A percentile compares a stretch with the other conserved stretches of the same genome.
Conservation (phyloP, 2,113 vertebrate species). For the Gobius niger region DNA sequence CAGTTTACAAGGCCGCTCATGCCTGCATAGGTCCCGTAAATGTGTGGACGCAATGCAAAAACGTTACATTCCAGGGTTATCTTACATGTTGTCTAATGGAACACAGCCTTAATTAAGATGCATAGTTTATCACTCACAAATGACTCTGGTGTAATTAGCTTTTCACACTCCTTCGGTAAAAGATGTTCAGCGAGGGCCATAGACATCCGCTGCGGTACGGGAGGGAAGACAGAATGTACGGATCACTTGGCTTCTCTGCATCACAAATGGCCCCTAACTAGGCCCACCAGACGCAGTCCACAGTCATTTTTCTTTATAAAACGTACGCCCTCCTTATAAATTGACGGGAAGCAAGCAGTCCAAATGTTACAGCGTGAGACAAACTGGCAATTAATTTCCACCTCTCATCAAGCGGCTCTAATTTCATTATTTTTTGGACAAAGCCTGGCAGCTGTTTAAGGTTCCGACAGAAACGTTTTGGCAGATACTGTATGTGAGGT, state of each 20-base stretch:
- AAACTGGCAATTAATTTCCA: constrained; percentile 21
- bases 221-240: constrained; percentile 10
- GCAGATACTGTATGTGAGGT: constrained; percentile 2
- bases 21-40: constrained; percentile 5
- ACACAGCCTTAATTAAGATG: constrained; percentile 71
- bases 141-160: constrained; percentile 68
- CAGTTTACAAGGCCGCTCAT: constrained; percentile 10
- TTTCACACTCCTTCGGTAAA: constrained; percentile 64
- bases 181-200: constrained; percentile 42
- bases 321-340: constrained; percentile 15
- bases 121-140: constrained; percentile 53
- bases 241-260: constrained; percentile 33
- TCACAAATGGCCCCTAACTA: constrained; percentile 26
- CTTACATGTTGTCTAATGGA: constrained; percentile 66
- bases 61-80: constrained; percentile 33
- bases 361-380: constrained; percentile 23
- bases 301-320: constrained; percentile 8
- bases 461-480: constrained; percentile 17
- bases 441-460: constrained; percentile 26
- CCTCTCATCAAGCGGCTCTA: constrained; percentile 25
- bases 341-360: constrained; percentile 15
- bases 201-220: constrained; percentile 13
- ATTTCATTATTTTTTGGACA: constrained; percentile 22
- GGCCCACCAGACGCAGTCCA: background rate
- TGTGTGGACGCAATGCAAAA: constrained; percentile 16